Percentiles rank a stretch among this genome's conserved stretches.
These are phyloP conservation scores for Frankliniella intonsa DNA, from an alignment of 2,888 invertebrate genomes.

Conservation along the genomic window DNA sequence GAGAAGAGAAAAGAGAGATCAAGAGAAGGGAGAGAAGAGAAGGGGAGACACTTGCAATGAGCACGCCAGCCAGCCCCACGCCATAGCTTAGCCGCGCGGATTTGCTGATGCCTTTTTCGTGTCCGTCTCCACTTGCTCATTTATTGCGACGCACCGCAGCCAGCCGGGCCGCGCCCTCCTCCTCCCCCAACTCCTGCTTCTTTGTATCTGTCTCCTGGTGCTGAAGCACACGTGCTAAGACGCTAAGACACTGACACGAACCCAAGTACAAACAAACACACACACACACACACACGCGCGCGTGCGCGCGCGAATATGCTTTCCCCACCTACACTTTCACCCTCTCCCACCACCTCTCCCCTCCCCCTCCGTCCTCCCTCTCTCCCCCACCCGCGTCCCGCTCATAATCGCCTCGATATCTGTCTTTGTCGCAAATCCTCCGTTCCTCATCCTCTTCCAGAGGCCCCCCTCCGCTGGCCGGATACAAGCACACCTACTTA, in stretches of 20 bases:
- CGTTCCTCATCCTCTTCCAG: conserved; percentile 4
- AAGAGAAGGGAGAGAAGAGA: no score
- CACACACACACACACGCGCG: no score
- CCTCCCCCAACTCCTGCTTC: not conserved
- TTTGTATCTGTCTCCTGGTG: not conserved
- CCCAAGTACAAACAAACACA: no score
- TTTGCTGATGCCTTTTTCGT: conserved; percentile 24
- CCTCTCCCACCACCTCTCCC: not conserved
- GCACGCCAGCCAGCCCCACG: no score
- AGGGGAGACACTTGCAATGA: no score
- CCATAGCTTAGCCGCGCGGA: not conserved
- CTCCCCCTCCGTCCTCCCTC: not conserved
- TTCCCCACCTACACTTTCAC: no score
- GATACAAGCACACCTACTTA: not conserved
- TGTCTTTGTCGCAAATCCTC: conserved; percentile 24
- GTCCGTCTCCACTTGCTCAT: not conserved
- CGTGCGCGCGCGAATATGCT: no score
- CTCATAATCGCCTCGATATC: conserved; percentile 24
- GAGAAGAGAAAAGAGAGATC: no score
- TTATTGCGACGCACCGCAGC: not conserved
- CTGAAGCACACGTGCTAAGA: not conserved
- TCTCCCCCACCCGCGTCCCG: not conserved
- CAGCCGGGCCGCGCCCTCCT: not conserved
- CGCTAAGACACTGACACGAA: not conserved
- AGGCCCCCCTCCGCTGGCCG: not conserved